Evolutionary conservation across 1,140 invertebrate genomes (phyloP), one percentile per base, ranked within the genome.

Genomic region (Zaprionus taronus): DNA sequence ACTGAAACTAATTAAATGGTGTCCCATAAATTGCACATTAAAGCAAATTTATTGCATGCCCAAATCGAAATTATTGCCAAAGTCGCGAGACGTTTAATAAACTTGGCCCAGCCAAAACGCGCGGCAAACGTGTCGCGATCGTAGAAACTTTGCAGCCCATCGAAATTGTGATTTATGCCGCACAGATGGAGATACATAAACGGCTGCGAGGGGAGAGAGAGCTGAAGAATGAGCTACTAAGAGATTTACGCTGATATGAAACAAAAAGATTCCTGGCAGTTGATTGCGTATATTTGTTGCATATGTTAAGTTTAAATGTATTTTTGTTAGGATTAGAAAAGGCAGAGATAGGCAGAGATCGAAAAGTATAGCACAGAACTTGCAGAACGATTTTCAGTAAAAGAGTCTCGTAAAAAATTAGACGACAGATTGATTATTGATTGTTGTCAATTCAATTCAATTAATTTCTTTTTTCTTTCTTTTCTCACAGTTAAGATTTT

Each of bases 11-110:
- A 92, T 92, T 92, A 92, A 92, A 92, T 92, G 91, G 91, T 92
- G 91, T 92, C 87, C 91, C 80, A 92, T 92, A 92, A 92, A 92
- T 92, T 91, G 83, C 86, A 89, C 86, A 92, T 92, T 92, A 92
- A 91, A 92, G 71, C 77, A 86, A 92, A 92, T 92, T 92, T 92
- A 92, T 92, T 83, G 83, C 86, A 89, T 80, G 83, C 82, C 81
- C 72, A 72, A 90, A 86, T 90, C 82, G 86, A 91, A 90, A 84
- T 90, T 90, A 90, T 90, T 86, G 86, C 80, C 73, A 86, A 90
- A 90, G 85, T 90, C 81, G 85, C 79, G 84, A 84, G 79, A 89
- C 84, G 85, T 91, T 91, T 90, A 90, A 90, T 90, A 90, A 90
- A 90, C 86, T 90, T 90, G 78, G 79, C 68, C 68, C 55, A 20